Base-by-base conservation (phyloP, 2,113 vertebrate species). In the Chaenogobius annularis region DNA sequence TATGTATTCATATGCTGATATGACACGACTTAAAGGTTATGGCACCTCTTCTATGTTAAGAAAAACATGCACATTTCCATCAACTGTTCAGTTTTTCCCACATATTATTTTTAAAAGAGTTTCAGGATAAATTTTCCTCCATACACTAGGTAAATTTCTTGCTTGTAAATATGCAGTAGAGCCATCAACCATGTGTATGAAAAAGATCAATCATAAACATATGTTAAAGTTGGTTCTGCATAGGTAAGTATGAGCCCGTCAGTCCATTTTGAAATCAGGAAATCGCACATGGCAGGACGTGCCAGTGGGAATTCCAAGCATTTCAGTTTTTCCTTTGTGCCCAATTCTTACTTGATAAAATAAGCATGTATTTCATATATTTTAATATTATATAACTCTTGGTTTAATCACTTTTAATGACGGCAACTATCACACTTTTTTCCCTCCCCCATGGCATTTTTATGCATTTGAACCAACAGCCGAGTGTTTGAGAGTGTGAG, bases 291-390 rank as follows among this genome's bases (percentile, higher is more conserved):
- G 56, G 15, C 56, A 62, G 59, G 37, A 37, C 1, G 35, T 37
- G 15, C 59, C 59, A 35, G 9, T 62, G 26, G 59, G 59, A 31
- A 11, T 62, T 62, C 37, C 15, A 62, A 35, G n/a, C 11, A 65
- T n/a, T 8, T 1, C 14, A n/a, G 62, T 55, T 35, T 35, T 73
- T 35, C 75, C 75, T 73, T 73, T 61, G 69, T 65, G 52, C 35
- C 68, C 26, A 65, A 74, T 14, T 66, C 67, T 71, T 43, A 43
- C 63, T 43, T 44, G 64, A 40, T 80, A 19, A 52, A 26, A 80
- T 81, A 55, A 20, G 5, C 20, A 55, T 20, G 56, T 82, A n/a
- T 9, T 19, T n/a, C 4, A 40, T 10, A 8, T 11, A 43, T 43
- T 0, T 35, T 62, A 63, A 40, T 40, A 9, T 40, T 7, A 6